Conservation (phyloP, 1,140 invertebrate species). For the Drosophila lacertosa region DNA sequence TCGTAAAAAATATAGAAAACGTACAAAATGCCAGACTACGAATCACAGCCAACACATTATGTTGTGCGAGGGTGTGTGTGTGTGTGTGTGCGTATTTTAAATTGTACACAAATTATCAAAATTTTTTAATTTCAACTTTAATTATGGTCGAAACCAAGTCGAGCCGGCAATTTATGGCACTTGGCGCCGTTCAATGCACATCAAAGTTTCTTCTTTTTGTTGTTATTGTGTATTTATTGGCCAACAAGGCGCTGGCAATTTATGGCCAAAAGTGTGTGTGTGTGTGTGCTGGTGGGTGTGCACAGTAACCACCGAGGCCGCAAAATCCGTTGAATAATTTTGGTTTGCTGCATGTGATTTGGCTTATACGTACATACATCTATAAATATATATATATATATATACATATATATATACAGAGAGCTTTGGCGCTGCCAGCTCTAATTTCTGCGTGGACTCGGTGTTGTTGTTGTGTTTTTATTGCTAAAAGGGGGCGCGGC, state of each 20-base stretch:
- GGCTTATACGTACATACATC: no score
- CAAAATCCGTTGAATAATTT: slow-evolving; percentile 78
- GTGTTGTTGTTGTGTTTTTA: slow-evolving; percentile 18
- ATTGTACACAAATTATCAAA: slow-evolving; percentile 64
- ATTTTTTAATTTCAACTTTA: slow-evolving; percentile 77
- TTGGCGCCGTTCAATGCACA: slow-evolving; percentile 55
- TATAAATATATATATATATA: slow-evolving; percentile 7
- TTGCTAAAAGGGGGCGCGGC: background rate
- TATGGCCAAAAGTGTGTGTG: slow-evolving; percentile 59
- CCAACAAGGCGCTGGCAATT: slow-evolving; percentile 73
- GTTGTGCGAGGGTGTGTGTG: background rate
- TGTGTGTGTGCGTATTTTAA: slow-evolving; percentile 10
- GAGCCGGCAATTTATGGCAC: slow-evolving; percentile 65
- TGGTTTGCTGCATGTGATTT: slow-evolving; percentile 63
- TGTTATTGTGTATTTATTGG: slow-evolving; percentile 68
- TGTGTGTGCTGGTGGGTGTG: background rate
- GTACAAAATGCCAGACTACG: slow-evolving; percentile 21
- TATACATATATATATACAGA: slow-evolving; percentile 3
- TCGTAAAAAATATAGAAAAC: slow-evolving; percentile 41
- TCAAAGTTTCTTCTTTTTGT: slow-evolving; percentile 35
- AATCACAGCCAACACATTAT: slow-evolving; percentile 18
- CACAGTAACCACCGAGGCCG: slow-evolving; percentile 44
- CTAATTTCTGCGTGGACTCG: slow-evolving; percentile 54
- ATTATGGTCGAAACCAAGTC: slow-evolving; percentile 43
- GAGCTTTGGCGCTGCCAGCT: slow-evolving; percentile 26